Conservation (phyloP, 23 tunicate species). For the Diplosoma virens region DNA sequence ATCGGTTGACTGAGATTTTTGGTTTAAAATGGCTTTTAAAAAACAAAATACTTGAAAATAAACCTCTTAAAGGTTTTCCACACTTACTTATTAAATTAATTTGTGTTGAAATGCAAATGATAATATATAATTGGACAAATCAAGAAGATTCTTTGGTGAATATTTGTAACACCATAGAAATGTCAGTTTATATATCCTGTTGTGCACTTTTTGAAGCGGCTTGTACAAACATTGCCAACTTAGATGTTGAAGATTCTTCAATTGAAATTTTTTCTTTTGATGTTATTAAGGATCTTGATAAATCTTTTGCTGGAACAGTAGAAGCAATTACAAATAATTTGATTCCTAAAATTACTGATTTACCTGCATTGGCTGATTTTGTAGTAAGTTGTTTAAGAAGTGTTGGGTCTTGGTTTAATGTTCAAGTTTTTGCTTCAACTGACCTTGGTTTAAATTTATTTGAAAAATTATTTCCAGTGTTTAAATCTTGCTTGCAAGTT, state of each 20-base stretch:
- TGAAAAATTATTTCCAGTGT: neutral
- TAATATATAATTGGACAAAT: neutral
- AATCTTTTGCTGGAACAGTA: slow-evolving; percentile 34
- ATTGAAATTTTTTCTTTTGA: slow-evolving; percentile 42
- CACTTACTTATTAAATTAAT: slow-evolving; percentile 21
- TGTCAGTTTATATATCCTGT: slow-evolving; percentile 26
- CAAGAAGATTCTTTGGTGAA: neutral
- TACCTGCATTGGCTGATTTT: neutral
- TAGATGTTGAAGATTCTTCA: slow-evolving; percentile 38
- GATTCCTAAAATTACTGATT: neutral
- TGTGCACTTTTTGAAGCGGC: slow-evolving; percentile 32
- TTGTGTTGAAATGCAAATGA: slow-evolving; percentile 45
- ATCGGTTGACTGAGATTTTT: slow-evolving; percentile 4
- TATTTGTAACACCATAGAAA: neutral
- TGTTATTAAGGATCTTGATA: slow-evolving; percentile 34
- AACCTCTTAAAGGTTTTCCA: too few relatives aligned
- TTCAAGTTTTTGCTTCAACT: slow-evolving; percentile 37
- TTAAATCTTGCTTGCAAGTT: neutral
- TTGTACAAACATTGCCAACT: slow-evolving; percentile 44
- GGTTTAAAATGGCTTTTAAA: slow-evolving; percentile 24
- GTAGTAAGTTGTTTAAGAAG: slow-evolving; percentile 29
- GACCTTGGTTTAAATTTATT: slow-evolving; percentile 31
- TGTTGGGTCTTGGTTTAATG: slow-evolving; percentile 60
- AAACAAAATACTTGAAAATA: slow-evolving; percentile 2
- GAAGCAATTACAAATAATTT: slow-evolving; percentile 10